Conservation (phyloP, 2,888 invertebrate genomes). For the Caenorhabditis becei region DNA sequence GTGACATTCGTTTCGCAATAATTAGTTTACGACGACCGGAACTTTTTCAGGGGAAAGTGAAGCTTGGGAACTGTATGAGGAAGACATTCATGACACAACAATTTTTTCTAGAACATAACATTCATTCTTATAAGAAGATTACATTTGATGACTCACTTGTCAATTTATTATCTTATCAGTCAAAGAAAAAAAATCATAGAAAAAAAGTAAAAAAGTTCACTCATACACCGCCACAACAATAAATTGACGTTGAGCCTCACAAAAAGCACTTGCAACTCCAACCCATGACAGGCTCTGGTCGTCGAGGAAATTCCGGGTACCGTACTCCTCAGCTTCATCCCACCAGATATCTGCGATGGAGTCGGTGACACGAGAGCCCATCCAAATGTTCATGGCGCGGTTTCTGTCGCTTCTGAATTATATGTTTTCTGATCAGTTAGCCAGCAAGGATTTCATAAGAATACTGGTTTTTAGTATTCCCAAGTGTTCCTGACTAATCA, state of each 20-base stretch:
- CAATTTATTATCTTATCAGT: no score
- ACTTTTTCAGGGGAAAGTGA: no score
- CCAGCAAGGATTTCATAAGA: background rate
- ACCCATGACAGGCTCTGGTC: slow-evolving; percentile 57
- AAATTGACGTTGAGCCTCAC: slow-evolving; percentile 54
- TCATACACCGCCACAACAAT: slow-evolving; percentile 63
- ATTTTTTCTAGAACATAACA: no score
- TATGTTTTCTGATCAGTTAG: no score
- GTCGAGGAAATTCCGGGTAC: slow-evolving; percentile 54
- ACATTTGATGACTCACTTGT: no score
- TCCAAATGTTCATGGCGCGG: slow-evolving; percentile 66
- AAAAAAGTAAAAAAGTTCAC: slow-evolving; percentile 13
- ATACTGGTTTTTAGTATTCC: background rate
- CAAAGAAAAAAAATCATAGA: background rate
- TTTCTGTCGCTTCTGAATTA: slow-evolving; percentile 46
- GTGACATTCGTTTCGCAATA: slow-evolving; percentile 42
- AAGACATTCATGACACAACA: background rate
- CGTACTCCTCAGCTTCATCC: slow-evolving; percentile 66
- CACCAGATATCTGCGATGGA: slow-evolving; percentile 66
- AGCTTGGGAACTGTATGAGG: background rate
- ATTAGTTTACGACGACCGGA: no score
- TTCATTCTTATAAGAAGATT: no score
- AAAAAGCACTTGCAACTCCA: slow-evolving; percentile 60
- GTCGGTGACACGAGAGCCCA: slow-evolving; percentile 58
- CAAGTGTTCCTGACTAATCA: background rate